Evolutionary conservation across 2,888 invertebrate species (phyloP).

Genomic region (Andrena camellia): DNA sequence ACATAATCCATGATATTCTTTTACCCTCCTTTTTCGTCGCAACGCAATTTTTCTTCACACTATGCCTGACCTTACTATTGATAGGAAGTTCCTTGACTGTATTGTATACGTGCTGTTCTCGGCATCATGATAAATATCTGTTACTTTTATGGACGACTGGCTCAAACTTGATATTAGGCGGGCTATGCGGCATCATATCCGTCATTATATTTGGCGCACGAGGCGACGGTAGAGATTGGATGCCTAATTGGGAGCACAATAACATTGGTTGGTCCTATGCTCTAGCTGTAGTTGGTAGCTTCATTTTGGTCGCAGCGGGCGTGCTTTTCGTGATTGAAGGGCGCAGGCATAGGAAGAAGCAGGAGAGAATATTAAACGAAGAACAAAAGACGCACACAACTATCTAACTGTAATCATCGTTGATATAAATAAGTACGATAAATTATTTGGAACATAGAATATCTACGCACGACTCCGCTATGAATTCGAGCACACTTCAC

Average conservation of each 20-base stretch:
- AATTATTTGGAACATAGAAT: constrained; percentile 36
- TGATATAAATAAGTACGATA: constrained; percentile 8
- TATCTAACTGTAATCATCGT: constrained; percentile 86
- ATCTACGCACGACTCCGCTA: constrained; percentile 25
- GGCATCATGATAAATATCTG: constrained; percentile 92
- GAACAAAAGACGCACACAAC: constrained; percentile 90
- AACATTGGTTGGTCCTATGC: constrained; percentile 98
- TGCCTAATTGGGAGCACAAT: constrained; percentile 98
- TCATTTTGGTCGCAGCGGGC: constrained; percentile 91
- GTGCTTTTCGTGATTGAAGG: constrained; percentile 94
- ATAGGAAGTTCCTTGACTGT: constrained; percentile 91
- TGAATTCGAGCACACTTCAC: constrained; percentile 18
- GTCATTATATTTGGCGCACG: constrained; percentile 95
- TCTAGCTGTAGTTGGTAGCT: constrained; percentile 92
- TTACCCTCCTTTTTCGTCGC: constrained; percentile 96
- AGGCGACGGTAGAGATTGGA: constrained; percentile 97
- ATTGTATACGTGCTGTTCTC: constrained; percentile 90
- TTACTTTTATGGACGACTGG: constrained; percentile 91
- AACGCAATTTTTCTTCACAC: constrained; percentile 97
- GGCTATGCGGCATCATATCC: constrained; percentile 93
- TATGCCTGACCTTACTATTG: constrained; percentile 93
- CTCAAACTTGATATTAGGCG: constrained; percentile 90
- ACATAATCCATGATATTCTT: constrained; percentile 95
- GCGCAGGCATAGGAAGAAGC: constrained; percentile 90
- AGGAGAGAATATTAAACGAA: constrained; percentile 90